Evolutionary conservation across 2,797 vertebrate genomes (phyloP).

Genomic region (Eidolon dupreanum): DNA sequence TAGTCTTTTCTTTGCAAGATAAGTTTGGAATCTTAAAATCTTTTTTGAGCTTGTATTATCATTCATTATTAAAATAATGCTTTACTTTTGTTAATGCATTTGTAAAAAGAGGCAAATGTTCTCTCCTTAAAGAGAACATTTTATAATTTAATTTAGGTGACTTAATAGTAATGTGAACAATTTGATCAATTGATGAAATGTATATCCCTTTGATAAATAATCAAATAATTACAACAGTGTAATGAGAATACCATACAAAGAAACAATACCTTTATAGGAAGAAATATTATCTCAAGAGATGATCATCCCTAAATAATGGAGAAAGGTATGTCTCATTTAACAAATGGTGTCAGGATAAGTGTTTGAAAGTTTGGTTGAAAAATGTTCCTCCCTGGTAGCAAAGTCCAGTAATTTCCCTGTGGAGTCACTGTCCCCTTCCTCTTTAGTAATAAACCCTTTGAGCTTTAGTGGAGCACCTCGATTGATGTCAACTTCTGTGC

Average conservation of each 20-base stretch:
- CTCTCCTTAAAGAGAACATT: neutral
- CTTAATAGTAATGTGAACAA: neutral
- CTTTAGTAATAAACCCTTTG: neutral
- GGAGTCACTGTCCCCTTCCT: neutral
- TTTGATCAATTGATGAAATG: neutral
- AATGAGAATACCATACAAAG: neutral
- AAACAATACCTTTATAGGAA: neutral
- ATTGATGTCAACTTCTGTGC: fast-evolving
- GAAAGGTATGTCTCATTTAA: neutral
- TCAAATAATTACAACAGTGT: neutral
- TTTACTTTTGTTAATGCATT: neutral
- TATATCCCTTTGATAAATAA: neutral
- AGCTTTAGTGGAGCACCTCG: fast-evolving
- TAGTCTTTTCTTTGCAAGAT: neutral
- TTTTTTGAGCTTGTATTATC: neutral
- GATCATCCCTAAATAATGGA: neutral
- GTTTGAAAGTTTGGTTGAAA: too few species aligned
- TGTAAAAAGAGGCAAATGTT: neutral
- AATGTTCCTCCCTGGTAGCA: neutral
- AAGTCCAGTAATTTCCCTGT: neutral
- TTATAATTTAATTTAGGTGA: slow-evolving; percentile 29
- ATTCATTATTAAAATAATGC: neutral
- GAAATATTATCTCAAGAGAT: neutral
- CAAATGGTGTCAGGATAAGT: neutral
- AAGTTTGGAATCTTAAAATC: neutral